These are phyloP conservation scores for Procavia capensis DNA, from an alignment of 2,113 vertebrate species.

Conservation along the genomic window DNA sequence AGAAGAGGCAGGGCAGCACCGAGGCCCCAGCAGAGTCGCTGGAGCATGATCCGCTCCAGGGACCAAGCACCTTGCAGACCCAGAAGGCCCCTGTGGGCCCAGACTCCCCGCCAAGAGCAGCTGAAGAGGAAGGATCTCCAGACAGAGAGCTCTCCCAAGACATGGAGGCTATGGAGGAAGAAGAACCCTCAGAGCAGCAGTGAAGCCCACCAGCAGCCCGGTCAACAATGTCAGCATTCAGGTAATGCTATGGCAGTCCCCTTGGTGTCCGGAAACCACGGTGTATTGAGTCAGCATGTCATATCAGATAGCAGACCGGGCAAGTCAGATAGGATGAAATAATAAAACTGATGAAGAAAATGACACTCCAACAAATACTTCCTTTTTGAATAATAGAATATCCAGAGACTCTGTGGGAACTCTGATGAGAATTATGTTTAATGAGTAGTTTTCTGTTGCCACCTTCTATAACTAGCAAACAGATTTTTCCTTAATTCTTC, in stretches of 20 bases:
- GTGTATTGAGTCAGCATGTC: background rate
- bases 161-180: background rate
- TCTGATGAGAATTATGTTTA: conserved; percentile 21
- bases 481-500: conserved; percentile 1
- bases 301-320: background rate
- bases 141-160: background rate
- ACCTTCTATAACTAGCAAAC: background rate
- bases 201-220: background rate
- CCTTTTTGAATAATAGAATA: background rate
- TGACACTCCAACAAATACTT: background rate
- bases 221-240: conserved; percentile 1
- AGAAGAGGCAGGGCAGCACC: accelerated
- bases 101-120: background rate
- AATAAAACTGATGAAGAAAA: conserved; percentile 59
- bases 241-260: background rate
- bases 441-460: background rate
- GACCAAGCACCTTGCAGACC: background rate
- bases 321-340: conserved; percentile 35
- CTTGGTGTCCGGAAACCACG: background rate
- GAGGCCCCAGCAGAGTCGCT: accelerated
- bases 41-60: accelerated
- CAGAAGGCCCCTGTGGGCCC: background rate
- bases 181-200: background rate
- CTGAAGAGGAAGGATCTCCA: accelerated
- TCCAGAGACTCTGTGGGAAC: background rate